These are phyloP conservation scores for Papilio aristodemus DNA, from an alignment of 1,140 invertebrate species.

Conservation along the genomic window DNA sequence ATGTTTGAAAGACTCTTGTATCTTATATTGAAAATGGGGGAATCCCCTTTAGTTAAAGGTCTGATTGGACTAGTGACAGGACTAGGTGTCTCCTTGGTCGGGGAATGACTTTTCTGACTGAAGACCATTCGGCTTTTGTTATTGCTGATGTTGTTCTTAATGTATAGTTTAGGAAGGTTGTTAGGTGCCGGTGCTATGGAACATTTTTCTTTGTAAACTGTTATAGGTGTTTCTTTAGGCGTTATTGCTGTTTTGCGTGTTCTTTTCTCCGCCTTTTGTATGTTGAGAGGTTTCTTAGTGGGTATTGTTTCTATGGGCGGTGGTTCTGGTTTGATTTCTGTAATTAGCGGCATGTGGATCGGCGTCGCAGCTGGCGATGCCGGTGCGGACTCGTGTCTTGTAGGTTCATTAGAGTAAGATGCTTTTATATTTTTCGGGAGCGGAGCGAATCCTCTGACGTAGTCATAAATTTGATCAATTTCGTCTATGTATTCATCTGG, in stretches of 20 bases:
- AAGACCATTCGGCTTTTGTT: slow-evolving; percentile 84
- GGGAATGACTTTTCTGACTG: slow-evolving; percentile 87
- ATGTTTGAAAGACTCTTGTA: slow-evolving; percentile 91
- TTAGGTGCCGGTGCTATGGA: slow-evolving; percentile 70
- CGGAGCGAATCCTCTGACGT: slow-evolving; percentile 94
- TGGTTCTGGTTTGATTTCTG: slow-evolving; percentile 88
- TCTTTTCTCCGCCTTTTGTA: slow-evolving; percentile 84
- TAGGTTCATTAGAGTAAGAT: slow-evolving; percentile 82
- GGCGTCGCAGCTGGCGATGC: slow-evolving; percentile 76
- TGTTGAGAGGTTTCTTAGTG: slow-evolving; percentile 85
- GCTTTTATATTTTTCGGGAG: slow-evolving; percentile 90
- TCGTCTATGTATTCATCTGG: slow-evolving; percentile 93
- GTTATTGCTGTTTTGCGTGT: slow-evolving; percentile 81
- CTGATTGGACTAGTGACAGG: slow-evolving; percentile 78
- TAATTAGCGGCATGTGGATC: slow-evolving; percentile 81
- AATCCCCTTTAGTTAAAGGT: slow-evolving; percentile 84
- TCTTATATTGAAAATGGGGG: slow-evolving; percentile 89
- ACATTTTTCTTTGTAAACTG: slow-evolving; percentile 79
- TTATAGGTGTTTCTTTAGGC: slow-evolving; percentile 80
- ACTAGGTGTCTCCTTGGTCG: slow-evolving; percentile 86
- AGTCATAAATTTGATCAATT: slow-evolving; percentile 98
- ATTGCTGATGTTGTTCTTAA: slow-evolving; percentile 86
- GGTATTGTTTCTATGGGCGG: slow-evolving; percentile 95
- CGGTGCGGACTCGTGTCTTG: slow-evolving; percentile 74
- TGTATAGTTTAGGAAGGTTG: slow-evolving; percentile 85